Evolutionary conservation across 2,113 vertebrate species (phyloP), one percentile per base, ranked within the genome.

Genomic region (Elgaria multicarinata): DNA sequence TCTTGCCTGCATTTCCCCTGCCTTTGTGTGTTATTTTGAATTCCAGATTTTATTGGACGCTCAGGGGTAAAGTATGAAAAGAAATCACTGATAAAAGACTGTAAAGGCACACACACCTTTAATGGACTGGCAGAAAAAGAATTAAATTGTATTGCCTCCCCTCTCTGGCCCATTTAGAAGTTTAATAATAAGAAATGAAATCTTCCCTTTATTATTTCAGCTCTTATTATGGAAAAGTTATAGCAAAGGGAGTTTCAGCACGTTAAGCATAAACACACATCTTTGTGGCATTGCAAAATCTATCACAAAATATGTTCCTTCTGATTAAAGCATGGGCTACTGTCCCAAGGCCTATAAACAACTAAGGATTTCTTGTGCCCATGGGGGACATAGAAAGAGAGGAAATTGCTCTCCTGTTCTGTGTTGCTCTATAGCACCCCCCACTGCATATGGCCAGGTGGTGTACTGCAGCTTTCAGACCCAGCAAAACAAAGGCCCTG

Each of bases 31-130:
- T 94, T 80, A 88, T 94, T 95, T 95, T 74, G 77, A 22, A 89
- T 50, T 87, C 87, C 12, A 71, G 31, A 86, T 95, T 95, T 92
- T 94, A 95, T 95, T 91, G 82, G 79, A 87, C 86, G 62, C 88
- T 94, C 81, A 94, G 91, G 90, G 90, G 53, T 39, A 92, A 95
- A 95, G 94, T 91, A 72, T 85, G 93, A 94, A 91, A 89, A 75
- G 85, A 24, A 89, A 75, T 74, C 79, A 46, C 3, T 36, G 53
- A 85, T 84, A 94, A 93, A 36, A 16, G 93, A 46, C 44, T 72
- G 58, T 31, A 78, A 93, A 94, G 58, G n/a, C 78, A 18, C 33
- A 75, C 36, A 90, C 44, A 83, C 6, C 12, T 95, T 94, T 92
- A 90, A 94, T 66, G 84, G 67, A 91, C 76, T 92, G 90, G 62